phyloP scores from a whole-genome alignment of 1,140 invertebrate species.

The Leptinotarsa texana region DNA sequence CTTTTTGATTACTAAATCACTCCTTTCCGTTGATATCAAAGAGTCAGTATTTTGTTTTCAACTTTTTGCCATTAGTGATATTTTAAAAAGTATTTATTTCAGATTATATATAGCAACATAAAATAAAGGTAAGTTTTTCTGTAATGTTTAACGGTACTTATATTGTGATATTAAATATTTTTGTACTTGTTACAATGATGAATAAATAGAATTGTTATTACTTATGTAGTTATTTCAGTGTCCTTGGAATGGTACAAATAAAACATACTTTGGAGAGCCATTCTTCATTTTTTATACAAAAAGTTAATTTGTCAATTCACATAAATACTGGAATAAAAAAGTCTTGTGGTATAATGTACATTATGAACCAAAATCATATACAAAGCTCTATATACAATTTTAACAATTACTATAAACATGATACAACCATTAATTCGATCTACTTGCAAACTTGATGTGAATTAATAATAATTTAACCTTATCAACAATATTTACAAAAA shows the following conservation, averaged over 20 bases:
- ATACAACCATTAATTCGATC: not conserved
- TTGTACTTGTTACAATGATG: not conserved
- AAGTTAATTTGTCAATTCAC: slow-evolving; percentile 20
- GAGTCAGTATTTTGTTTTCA: too few relatives aligned
- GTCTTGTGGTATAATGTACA: slow-evolving; percentile 20
- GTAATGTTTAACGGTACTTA: too few relatives aligned
- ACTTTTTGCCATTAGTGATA: too few relatives aligned
- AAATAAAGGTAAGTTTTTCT: too few relatives aligned
- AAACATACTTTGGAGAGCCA: not conserved
- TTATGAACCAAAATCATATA: slow-evolving; percentile 16
- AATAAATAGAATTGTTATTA: not conserved
- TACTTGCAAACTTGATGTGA: too few relatives aligned
- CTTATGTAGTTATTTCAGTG: not conserved
- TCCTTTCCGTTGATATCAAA: too few relatives aligned
- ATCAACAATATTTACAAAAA: slow-evolving; percentile 23
- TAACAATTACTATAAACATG: slow-evolving; percentile 7
- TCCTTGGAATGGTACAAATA: not conserved
- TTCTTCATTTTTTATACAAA: slow-evolving; percentile 13
- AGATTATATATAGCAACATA: too few relatives aligned
- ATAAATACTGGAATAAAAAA: slow-evolving; percentile 30
- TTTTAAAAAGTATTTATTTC: too few relatives aligned
- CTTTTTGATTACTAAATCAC: too few relatives aligned
- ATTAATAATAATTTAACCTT: slow-evolving; percentile 14
- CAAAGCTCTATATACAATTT: slow-evolving; percentile 19
- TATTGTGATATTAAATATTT: not conserved